phyloP scores from a whole-genome alignment of 2,888 invertebrate species.

The Stenichneumon culpator region DNA sequence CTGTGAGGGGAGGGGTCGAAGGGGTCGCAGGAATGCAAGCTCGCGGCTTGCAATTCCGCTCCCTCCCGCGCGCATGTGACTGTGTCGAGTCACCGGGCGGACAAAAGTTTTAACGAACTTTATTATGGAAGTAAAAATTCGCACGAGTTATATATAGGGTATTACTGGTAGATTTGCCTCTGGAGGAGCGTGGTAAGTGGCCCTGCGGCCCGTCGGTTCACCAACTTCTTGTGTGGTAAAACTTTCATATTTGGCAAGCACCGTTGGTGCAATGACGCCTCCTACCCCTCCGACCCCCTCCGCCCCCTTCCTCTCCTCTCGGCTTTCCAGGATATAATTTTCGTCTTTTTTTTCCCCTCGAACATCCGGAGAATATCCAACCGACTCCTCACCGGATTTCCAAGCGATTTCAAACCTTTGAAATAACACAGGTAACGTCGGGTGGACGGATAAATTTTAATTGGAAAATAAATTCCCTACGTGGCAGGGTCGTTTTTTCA shows the following conservation, averaged over 20 bases:
- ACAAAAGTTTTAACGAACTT: conserved; percentile 67
- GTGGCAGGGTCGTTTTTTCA: conserved; percentile 16
- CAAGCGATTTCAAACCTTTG: conserved; percentile 16
- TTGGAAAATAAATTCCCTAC: not conserved
- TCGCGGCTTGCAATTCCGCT: not conserved
- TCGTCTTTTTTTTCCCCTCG: conserved; percentile 1
- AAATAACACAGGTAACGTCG: conserved; percentile 14
- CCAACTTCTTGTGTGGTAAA: conserved; percentile 61
- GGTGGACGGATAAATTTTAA: conserved; percentile 3
- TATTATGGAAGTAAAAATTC: conserved; percentile 58
- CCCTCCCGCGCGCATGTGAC: not conserved
- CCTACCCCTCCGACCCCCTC: not conserved
- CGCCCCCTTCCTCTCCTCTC: not conserved
- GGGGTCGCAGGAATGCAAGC: conserved; percentile 39
- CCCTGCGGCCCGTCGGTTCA: conserved; percentile 45
- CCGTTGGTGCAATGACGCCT: conserved; percentile 55
- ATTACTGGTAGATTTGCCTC: conserved; percentile 64
- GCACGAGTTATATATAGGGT: conserved; percentile 40
- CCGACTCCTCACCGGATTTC: conserved; percentile 13
- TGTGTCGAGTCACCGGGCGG: conserved; percentile 20
- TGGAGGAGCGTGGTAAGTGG: conserved; percentile 58
- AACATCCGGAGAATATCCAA: conserved; percentile 9
- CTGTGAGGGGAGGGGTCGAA: not conserved
- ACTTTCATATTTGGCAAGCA: conserved; percentile 66
- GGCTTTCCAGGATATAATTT: not conserved